Base-by-base conservation (phyloP, 2,113 vertebrate species). In the Elephas maximus region DNA sequence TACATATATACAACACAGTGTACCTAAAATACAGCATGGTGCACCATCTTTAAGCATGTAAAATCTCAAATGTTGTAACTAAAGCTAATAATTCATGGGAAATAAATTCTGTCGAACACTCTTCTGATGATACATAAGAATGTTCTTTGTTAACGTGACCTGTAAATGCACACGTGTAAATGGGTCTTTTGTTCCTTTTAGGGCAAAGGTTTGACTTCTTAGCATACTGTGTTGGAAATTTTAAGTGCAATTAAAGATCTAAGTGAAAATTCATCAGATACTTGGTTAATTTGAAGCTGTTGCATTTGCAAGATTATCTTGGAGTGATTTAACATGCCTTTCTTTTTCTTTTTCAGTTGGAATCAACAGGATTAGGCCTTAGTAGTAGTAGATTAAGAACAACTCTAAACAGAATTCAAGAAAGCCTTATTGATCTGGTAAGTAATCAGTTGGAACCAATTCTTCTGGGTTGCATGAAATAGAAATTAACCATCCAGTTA, bases 341-440 rank as follows among this genome's bases (percentile, higher is more conserved):
- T 71, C 14, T 3, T 90, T 18, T 94, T 97, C 74, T 97, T 93
- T 98, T 98, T 91, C 98, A 99, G 99, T 99, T 99, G 98, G 99
- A 99, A 98, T 99, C 99, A 94, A 99, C 99, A 9, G 99, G 99
- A 77, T 98, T 99, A 53, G 99, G 99, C 80, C 99, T 99, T 90
- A 99, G 99, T 98, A 99, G 99, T 98, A 99, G 99, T 98, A 98
- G 99, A 98, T 98, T 99, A 94, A 99, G 99, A 88, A 99, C 99
- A 74, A 99, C 99, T 0, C 98, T 99, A 91, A 99, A 99, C 99
- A 99, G 99, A 97, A 99, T 99, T 98, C 99, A 99, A 92, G 99
- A 99, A 98, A 99, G 99, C 97, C 99, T 99, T 95, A 99, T 99
- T 96, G 99, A 99, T 98, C 94, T 99, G 98, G 99, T 99, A 98